Percentiles rank a stretch among this genome's conserved stretches.
These are phyloP conservation scores for Caenorhabditis sp. DNA, from an alignment of 2,888 invertebrate genomes.

Conservation along the genomic window DNA sequence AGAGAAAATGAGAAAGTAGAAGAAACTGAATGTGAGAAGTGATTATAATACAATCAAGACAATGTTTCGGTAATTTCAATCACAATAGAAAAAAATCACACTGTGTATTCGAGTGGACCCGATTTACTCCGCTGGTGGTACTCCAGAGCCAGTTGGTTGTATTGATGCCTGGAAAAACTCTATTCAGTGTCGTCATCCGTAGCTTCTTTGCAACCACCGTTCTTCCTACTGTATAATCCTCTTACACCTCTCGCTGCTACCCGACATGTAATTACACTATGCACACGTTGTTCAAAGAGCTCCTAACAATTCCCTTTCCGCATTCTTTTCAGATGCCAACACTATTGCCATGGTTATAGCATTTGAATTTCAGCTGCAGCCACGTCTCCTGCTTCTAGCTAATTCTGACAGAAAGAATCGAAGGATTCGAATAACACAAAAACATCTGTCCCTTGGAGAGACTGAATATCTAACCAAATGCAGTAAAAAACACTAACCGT, in stretches of 20 bases:
- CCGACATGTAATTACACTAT: conserved; percentile 28
- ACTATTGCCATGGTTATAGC: conserved; percentile 40
- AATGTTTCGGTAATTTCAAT: no score
- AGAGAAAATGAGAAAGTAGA: no score
- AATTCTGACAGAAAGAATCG: neutral
- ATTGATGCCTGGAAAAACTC: no score
- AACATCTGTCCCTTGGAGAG: neutral
- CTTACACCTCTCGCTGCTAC: neutral
- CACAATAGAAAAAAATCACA: no score
- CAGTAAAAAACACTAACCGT: conserved; percentile 19
- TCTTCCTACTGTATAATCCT: neutral
- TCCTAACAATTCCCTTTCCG: neutral
- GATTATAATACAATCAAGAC: no score
- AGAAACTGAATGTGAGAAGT: no score
- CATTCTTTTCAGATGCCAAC: neutral
- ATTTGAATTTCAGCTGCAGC: conserved; percentile 24
- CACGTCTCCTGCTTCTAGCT: neutral
- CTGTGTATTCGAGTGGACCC: no score
- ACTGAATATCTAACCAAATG: neutral
- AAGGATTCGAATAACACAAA: neutral
- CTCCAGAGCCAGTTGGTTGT: no score
- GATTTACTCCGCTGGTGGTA: no score
- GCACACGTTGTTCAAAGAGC: conserved; percentile 28
- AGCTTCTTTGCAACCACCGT: neutral
- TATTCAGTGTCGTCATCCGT: neutral